Evolutionary conservation across 2,113 vertebrate species (phyloP).

Genomic region (Mustela lutreola): DNA sequence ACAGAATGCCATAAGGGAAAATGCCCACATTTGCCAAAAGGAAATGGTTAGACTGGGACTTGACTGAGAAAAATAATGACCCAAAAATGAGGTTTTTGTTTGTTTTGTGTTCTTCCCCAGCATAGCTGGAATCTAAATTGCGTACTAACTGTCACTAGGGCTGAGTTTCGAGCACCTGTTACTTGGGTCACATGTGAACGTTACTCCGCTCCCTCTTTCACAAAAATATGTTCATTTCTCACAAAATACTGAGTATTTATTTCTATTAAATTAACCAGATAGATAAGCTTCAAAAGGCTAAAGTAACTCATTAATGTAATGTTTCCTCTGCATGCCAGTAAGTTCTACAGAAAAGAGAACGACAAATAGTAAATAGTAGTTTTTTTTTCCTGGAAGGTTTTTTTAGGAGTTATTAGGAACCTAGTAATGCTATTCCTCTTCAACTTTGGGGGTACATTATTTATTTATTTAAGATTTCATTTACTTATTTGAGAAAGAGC

Average conservation of each 20-base stretch:
- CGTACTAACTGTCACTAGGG: neutral
- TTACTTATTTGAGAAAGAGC: neutral
- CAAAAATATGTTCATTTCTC: conserved; percentile 90
- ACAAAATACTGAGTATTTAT: conserved; percentile 82
- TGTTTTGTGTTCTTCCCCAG: neutral
- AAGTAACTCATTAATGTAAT: conserved; percentile 84
- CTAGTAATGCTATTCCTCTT: neutral
- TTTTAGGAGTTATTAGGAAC: neutral
- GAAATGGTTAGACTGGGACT: neutral
- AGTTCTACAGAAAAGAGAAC: neutral
- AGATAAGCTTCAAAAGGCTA: conserved; percentile 88
- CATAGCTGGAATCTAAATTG: neutral
- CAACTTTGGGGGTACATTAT: neutral
- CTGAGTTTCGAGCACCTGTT: conserved; percentile 86
- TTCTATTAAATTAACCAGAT: conserved; percentile 78
- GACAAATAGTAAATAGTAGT: neutral
- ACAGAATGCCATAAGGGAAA: neutral
- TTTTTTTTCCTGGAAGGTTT: neutral
- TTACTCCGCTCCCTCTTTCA: conserved; percentile 76
- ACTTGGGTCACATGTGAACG: conserved; percentile 48
- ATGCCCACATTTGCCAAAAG: neutral
- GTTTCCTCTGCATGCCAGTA: conserved; percentile 75
- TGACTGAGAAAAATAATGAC: neutral
- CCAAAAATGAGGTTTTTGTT: neutral
- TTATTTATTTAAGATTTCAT: neutral